Evolutionary conservation across 2,888 invertebrate genomes (phyloP), one percentile per base, ranked within the genome.

Genomic region (Tachystola acroxantha): DNA sequence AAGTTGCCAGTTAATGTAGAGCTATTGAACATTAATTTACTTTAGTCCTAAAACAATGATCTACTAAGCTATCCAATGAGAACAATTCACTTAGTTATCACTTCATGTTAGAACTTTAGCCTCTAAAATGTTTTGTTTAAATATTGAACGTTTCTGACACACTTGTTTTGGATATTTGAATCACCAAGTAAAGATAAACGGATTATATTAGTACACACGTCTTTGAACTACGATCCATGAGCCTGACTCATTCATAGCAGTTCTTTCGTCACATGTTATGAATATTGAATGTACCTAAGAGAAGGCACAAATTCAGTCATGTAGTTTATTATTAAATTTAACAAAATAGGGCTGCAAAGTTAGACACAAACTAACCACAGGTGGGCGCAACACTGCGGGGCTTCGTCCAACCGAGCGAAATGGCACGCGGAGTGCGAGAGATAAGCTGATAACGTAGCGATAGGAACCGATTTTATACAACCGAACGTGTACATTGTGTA

Each of bases 361-460:
- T 52, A 43, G 53, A 57, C 43, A 63, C 62, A 54, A 58, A 64
- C 73, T 61, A 57, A 57, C 53, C 64, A 62, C 64, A 62, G 60
- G 69, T 68, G 56, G 61, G 52, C 52, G 54, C 60, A 60, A 63
- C 55, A 79, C 77, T 79, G 75, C 48, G 64, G 61, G 66, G 66
- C 59, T 69, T 67, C 64, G 65, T 57, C 53, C 57, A 59, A 62
- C 64, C 60, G 53, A 69, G 64, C 72, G 62, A 73, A 78, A 80
- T 78, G 71, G 80, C 73, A 78, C 65, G 73, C 69, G 60, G 67
- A 71, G 72, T 64, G 64, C 55, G 50, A 47, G 47, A 79, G 85
- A 86, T 85, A 85, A 82, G 80, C 80, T 81, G 86, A 86, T 86
- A 85, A 63, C 75, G 81, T 45, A 36, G 63, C 75, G 81, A 82